These are phyloP conservation scores for Petrolisthes manimaculis DNA, from an alignment of 2,888 invertebrate species.

Conservation along the genomic window DNA sequence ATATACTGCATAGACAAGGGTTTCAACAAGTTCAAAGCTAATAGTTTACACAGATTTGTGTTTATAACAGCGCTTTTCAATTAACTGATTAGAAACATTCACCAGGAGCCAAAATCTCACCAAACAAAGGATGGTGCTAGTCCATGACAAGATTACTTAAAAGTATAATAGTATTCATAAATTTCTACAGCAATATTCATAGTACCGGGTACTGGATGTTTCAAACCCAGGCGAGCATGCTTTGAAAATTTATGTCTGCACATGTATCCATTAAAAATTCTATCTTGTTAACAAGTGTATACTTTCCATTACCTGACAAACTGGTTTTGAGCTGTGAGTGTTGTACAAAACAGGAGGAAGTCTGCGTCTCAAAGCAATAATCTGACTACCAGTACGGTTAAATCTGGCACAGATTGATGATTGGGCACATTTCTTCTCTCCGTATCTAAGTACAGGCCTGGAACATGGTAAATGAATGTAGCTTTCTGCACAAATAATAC, in stretches of 20 bases:
- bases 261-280: background rate
- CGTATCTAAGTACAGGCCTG: slow-evolving; percentile 81
- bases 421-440: slow-evolving; percentile 75
- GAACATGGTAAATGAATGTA: slow-evolving; percentile 65
- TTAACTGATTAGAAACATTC: too few species aligned
- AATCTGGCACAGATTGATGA: slow-evolving; percentile 95
- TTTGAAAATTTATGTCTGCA: background rate
- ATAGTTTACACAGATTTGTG: too few species aligned
- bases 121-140: too few species aligned
- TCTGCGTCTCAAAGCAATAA: slow-evolving; percentile 87
- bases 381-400: slow-evolving; percentile 81
- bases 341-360: slow-evolving; percentile 86
- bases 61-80: too few species aligned
- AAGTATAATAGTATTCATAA: background rate
- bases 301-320: slow-evolving; percentile 72
- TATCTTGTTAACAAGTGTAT: background rate
- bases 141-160: background rate
- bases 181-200: background rate
- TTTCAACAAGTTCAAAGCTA: too few species aligned
- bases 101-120: too few species aligned
- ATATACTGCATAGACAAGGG: too few species aligned
- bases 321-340: slow-evolving; percentile 77
- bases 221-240: background rate
- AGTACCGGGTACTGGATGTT: background rate
- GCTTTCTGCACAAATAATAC: too few species aligned